Evolutionary conservation across 2,113 vertebrate species (phyloP), one percentile per base, ranked within the genome.

Genomic region (Pedetes capensis): DNA sequence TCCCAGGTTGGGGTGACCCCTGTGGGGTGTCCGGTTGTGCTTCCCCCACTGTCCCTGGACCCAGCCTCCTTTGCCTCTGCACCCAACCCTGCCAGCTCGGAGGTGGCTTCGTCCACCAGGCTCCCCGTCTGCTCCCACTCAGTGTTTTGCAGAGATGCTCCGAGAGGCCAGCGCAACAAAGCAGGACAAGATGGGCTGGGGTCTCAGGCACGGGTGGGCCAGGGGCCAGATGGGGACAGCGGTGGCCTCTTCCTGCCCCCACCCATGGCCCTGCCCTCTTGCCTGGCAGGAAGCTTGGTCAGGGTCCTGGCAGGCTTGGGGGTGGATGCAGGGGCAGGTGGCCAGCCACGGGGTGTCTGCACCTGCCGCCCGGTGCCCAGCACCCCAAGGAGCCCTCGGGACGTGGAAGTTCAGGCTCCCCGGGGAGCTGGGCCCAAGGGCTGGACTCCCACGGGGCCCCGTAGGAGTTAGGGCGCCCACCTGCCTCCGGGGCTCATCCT

Each of bases 61-160:
- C 88, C 51, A 8, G 32, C 0, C 0, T 23, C 53, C 18, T 72
- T 91, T 61, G 5, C 8, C 9, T 0, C 14, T 2, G 5, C 3
- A 22, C 61, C 22, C 86, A 39, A 12, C 12, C 51, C 89, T 59
- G 74, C n/a, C 53, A 76, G 34, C n/a, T 13, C 29, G 7, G 34
- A 79, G 16, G n/a, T 20, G 64, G 64, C 23, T 13, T 59, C 63
- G 5, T 29, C 10, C 68, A 42, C 42, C 10, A 44, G 25, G 0
- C 7, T 64, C 25, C 61, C 49, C 16, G 3, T 9, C 22, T n/a
- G n/a, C 25, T 14, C 17, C 3, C 14, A 1, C 47, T 42, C 0
- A 3, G 3, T 8, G 13, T 18, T 0, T 5, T 44, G 27, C 23
- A 47, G 29, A 78, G 44, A 34, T 13, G 2, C 68, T 34, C 20